Base-by-base conservation (phyloP, 2,113 vertebrate species). In the Tetrax tetrax region DNA sequence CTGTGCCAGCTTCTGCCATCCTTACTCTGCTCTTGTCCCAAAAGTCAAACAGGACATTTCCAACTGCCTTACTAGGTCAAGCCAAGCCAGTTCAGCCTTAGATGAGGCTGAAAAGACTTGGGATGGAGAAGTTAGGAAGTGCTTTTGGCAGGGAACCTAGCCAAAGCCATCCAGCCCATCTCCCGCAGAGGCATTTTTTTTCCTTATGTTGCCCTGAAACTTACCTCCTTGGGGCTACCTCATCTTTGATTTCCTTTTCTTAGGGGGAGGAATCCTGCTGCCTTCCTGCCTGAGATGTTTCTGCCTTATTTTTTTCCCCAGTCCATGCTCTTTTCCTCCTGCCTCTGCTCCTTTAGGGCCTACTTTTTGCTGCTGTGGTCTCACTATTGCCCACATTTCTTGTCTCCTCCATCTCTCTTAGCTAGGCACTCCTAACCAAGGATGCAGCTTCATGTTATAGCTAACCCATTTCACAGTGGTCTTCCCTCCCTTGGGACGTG, bases 301-400 rank as follows among this genome's bases (percentile, higher is more conserved):
- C 31, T 90, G 23, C 10, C 59, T 72, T 61, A 48, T 56, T 38
- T 83, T 83, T 64, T 64, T 5, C 7, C 41, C 12, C 2, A 0
- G 20, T 50, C 10, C 33, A 47, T 38, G 22, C 20, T 78, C 29
- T 57, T 94, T 82, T 50, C 20, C 9, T 35, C 33, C 17, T 0
- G 3, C 7, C 19, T 54, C 43, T 24, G 33, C 24, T 77, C 25
- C 24, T 66, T 65, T 23, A 83, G 63, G 28, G 20, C 20, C 51
- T 77, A 33, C 12, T 23, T 38, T 69, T 88, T 27, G 28, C 50
- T 77, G 33, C 54, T 69, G 10, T 54, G 43, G 45, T 59, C 37
- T 81, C 38, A 18, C 3, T 25, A 12, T 24, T 0, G 0, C 25
- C n/a, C 28, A 27, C 0, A 1, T 59, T 89, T 87, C 17, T 51